Percentiles rank a stretch among this genome's conserved stretches.
phyloP scores from a whole-genome alignment of 1,140 invertebrate species.

The Bradysia coprophila region DNA sequence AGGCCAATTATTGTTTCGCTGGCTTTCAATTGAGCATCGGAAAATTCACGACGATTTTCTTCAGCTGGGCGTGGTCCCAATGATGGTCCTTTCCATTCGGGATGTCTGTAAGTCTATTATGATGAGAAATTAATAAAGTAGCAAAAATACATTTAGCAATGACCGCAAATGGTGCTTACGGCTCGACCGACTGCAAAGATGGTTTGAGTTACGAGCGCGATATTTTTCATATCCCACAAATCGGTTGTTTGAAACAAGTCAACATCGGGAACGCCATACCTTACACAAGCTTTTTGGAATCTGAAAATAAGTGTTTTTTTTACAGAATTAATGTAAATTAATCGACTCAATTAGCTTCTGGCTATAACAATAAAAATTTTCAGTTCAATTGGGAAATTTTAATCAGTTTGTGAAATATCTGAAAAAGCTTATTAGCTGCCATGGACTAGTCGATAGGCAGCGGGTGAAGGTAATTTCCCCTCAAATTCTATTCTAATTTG shows the following conservation, averaged over 20 bases:
- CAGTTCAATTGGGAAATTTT: neutral
- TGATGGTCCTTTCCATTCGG: constrained; percentile 71
- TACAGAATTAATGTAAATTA: too few relatives aligned
- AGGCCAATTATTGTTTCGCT: constrained; percentile 75
- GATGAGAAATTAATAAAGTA: constrained; percentile 5
- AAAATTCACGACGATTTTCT: constrained; percentile 75
- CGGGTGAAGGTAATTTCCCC: too few relatives aligned
- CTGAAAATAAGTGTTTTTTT: constrained; percentile 35
- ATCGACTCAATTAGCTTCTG: too few relatives aligned
- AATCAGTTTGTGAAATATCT: too few relatives aligned
- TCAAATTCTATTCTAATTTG: too few relatives aligned
- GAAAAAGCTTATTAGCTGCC: too few relatives aligned
- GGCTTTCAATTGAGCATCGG: constrained; percentile 68
- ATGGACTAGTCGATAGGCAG: too few relatives aligned
- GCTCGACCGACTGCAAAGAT: constrained; percentile 76
- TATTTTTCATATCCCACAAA: constrained; percentile 84
- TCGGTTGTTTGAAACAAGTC: constrained; percentile 92
- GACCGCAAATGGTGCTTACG: constrained; percentile 37
- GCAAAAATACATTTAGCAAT: too few relatives aligned
- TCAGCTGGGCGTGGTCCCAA: constrained; percentile 71
- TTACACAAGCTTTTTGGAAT: constrained; percentile 72
- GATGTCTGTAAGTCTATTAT: constrained; percentile 61
- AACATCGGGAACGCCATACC: constrained; percentile 72
- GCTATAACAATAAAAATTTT: neutral
- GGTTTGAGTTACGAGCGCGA: constrained; percentile 69